These are phyloP conservation scores for Cryptoleucopteryx plumbea DNA, from an alignment of 2,113 vertebrate species.

Conservation along the genomic window DNA sequence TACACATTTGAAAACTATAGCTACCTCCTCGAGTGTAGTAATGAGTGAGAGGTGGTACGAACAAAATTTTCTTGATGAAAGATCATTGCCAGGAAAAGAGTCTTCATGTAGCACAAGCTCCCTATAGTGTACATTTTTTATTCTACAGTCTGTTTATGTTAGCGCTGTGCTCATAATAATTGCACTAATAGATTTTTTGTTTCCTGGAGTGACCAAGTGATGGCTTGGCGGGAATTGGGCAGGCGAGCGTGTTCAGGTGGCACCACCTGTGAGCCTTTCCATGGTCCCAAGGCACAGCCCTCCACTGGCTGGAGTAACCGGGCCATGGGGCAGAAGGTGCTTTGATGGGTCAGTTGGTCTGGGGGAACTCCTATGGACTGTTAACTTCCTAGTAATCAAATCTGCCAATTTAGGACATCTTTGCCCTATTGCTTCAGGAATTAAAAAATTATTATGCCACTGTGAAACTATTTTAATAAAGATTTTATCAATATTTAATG, in stretches of 20 bases:
- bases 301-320: neutral
- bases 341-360: neutral
- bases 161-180: neutral
- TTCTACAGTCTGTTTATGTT: neutral
- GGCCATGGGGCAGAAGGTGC: neutral
- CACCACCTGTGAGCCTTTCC: neutral
- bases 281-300: neutral
- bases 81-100: neutral
- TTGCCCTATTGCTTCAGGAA: neutral
- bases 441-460: neutral
- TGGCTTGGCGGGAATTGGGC: neutral
- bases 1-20: neutral
- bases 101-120: conserved; percentile 16
- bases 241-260: neutral
- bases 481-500: conserved; percentile 36
- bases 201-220: neutral
- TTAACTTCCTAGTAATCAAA: neutral
- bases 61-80: neutral
- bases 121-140: neutral
- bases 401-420: neutral
- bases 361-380: neutral
- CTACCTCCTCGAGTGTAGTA: neutral
- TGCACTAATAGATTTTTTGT: neutral
- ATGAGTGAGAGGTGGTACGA: neutral
- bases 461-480: conserved; percentile 25